Evolutionary conservation across 2,113 vertebrate genomes (phyloP).

Genomic region (Parus major): DNA sequence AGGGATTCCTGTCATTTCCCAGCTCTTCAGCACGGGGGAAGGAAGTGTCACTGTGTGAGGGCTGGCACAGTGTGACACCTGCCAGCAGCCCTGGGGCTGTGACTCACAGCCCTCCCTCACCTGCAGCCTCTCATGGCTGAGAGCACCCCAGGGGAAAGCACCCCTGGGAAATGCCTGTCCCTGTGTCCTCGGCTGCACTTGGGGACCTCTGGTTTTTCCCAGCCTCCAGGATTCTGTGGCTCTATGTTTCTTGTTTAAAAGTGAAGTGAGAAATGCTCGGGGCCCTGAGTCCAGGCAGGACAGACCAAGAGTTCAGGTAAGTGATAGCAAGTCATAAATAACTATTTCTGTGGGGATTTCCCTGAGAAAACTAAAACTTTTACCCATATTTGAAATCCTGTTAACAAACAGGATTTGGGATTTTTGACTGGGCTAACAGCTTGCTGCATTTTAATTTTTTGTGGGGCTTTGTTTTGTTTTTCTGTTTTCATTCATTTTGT

Average conservation of each 20-base stretch:
- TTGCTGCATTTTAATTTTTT: background rate
- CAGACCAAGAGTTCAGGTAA: background rate
- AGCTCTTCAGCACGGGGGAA: background rate
- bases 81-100: background rate
- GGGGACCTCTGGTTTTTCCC: background rate
- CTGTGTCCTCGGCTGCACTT: background rate
- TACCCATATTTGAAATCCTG: background rate
- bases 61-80: background rate
- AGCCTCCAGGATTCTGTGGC: background rate
- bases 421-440: background rate
- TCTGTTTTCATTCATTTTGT: background rate
- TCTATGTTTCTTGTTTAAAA: background rate
- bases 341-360: background rate
- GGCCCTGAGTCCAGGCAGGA: fast-evolving
- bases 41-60: background rate
- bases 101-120: background rate
- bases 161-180: background rate
- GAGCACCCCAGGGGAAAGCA: background rate
- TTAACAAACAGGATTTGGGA: background rate
- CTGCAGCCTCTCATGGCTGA: background rate
- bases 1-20: background rate
- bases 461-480: background rate
- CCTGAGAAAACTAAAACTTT: background rate
- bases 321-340: background rate
- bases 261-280: background rate